These are phyloP conservation scores for Harpagus bidentatus DNA, from an alignment of 2,113 vertebrate genomes.

Conservation along the genomic window DNA sequence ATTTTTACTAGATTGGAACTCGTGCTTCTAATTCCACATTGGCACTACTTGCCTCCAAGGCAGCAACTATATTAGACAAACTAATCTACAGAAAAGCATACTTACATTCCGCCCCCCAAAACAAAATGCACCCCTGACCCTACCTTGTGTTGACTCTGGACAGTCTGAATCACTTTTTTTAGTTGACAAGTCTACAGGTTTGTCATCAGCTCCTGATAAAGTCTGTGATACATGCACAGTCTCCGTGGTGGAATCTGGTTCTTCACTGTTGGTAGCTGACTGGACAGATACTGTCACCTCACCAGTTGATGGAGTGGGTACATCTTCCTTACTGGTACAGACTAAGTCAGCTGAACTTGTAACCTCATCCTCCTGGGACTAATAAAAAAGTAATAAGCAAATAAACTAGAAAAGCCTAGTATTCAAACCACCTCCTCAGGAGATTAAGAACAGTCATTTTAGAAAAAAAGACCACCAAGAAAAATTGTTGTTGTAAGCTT, in stretches of 20 bases:
- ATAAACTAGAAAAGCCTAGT: background rate
- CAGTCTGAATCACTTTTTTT: constrained; percentile 74
- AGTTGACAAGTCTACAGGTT: constrained; percentile 88
- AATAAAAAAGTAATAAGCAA: background rate
- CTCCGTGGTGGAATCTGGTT: constrained; percentile 37
- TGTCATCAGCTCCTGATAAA: constrained; percentile 43
- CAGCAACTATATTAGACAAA: background rate
- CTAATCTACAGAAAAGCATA: background rate
- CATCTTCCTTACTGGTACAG: background rate
- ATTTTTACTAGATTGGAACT: background rate
- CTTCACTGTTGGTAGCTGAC: constrained; percentile 12
- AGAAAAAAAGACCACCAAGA: background rate
- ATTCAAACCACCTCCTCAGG: background rate
- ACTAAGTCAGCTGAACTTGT: constrained; percentile 12
- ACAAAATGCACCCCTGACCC: background rate
- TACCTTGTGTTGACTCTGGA: constrained; percentile 68
- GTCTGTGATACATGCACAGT: background rate
- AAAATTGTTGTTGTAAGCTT: background rate
- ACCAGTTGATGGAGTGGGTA: background rate
- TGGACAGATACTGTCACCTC: background rate
- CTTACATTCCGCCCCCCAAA: background rate
- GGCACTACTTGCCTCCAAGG: background rate
- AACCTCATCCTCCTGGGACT: constrained; percentile 27
- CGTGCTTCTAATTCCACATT: background rate
- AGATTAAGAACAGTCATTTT: background rate